Conservation (phyloP, 1,140 invertebrate species). For the Cyclina sinensis region DNA sequence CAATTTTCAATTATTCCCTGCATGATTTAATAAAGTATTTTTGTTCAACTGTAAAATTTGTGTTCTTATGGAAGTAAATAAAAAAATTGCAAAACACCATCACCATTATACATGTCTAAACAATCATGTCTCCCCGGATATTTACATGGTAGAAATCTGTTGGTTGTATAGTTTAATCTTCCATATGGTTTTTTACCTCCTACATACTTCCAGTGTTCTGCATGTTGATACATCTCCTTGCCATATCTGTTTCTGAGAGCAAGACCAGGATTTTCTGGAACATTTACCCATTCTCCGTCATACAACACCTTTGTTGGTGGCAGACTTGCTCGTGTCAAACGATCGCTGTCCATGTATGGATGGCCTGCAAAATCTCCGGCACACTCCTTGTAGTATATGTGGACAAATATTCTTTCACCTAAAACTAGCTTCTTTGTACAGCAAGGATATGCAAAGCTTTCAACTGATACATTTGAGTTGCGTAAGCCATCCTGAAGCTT, state of each 20-base stretch:
- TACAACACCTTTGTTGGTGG: conserved; percentile 76
- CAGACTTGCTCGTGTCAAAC: conserved; percentile 58
- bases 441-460: conserved; percentile 66
- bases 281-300: conserved; percentile 77
- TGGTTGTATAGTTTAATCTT: conserved; percentile 68
- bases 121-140: no score
- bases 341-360: no score
- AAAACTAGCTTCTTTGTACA: conserved; percentile 62
- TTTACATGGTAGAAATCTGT: conserved; percentile 78
- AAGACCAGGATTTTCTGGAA: conserved; percentile 79
- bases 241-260: conserved; percentile 82
- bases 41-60: no score
- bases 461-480: no score
- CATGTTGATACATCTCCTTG: conserved; percentile 76
- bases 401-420: conserved; percentile 67
- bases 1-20: no score
- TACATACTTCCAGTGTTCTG: conserved; percentile 67
- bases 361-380: conserved; percentile 68
- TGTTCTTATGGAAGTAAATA: no score
- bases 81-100: conserved; percentile 80
- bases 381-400: conserved; percentile 51
- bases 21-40: no score
- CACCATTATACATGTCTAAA: conserved; percentile 78
- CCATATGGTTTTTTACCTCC: conserved; percentile 51
- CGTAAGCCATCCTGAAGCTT: conserved; percentile 62